These are phyloP conservation scores for Leptatherina wallacei DNA, from an alignment of 2,797 vertebrate genomes.

Conservation along the genomic window DNA sequence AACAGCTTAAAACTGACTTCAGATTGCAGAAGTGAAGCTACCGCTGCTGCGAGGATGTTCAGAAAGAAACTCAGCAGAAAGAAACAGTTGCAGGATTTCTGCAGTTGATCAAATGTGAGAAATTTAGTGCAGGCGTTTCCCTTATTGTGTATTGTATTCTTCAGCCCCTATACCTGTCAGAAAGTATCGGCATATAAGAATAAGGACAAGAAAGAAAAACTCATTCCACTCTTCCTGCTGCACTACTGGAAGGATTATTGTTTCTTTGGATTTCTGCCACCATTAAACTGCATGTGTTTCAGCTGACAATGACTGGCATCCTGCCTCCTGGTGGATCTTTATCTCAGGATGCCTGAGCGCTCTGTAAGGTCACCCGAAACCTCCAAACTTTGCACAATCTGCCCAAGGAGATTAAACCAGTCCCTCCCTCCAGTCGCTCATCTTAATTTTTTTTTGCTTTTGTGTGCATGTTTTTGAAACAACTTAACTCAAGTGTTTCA, in stretches of 20 bases:
- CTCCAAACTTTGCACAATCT: slow-evolving; percentile 19
- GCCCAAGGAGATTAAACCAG: slow-evolving; percentile 27
- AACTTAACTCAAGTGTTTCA: neutral
- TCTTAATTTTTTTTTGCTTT: slow-evolving; percentile 6
- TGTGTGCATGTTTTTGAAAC: neutral
- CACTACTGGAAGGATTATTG: slow-evolving; percentile 32
- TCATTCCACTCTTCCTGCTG: slow-evolving; percentile 9
- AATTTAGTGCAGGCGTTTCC: neutral
- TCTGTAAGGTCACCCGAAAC: slow-evolving; percentile 30
- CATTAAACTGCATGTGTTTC: slow-evolving; percentile 37
- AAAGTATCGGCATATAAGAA: slow-evolving; percentile 37
- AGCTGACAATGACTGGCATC: slow-evolving; percentile 62
- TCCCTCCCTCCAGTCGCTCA: neutral
- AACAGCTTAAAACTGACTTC: neutral
- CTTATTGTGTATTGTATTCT: slow-evolving; percentile 4
- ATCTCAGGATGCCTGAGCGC: slow-evolving; percentile 37
- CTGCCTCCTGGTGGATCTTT: slow-evolving; percentile 49
- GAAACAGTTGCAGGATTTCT: neutral
- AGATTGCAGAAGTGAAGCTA: neutral
- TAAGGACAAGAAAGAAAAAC: slow-evolving; percentile 3
- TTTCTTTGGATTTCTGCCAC: slow-evolving; percentile 45
- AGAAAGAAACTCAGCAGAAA: neutral
- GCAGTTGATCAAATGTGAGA: neutral
- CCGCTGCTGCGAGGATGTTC: neutral
- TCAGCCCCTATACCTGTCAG: slow-evolving; percentile 29